Base-by-base conservation (phyloP, 2,113 vertebrate species). In the Chinchilla lanigera region DNA sequence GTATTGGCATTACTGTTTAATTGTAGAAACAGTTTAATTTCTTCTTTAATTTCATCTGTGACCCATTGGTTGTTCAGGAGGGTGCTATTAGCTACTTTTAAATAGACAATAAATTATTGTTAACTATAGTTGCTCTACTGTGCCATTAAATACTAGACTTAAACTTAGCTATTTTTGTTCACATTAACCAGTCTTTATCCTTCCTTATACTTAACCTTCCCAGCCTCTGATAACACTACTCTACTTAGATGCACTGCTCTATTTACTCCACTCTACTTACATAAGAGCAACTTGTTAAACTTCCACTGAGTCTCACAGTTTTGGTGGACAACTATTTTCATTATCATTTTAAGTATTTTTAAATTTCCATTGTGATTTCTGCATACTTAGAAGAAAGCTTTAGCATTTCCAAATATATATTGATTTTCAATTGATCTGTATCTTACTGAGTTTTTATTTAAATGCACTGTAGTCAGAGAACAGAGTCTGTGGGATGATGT, bases 301-400 rank as follows among this genome's bases (percentile, higher is more conserved):
- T 65, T 86, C 44, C 6, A 22, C 26, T 28, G 24, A 75, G 71
- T 44, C 89, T 50, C 63, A 65, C 35, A 61, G 4, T 95, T 96
- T 61, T 44, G 38, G 38, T 54, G 91, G 58, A 24, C n/a, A 63
- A 80, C 33, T 89, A 33, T 92, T 89, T 91, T 89, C 63, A 85
- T 65, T 91, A 84, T 56, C 30, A 28, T 73, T 58, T 60, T 82
- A 85, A 85, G 38, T 84, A 38, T 24, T 67, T 89, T 28, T 26
- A 87, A 87, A 69, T 86, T 89, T 89, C 47, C 22, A 19, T 71
- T 58, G 50, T 60, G 75, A 87, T 93, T 94, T 93, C 86, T 93
- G 26, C 56, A 93, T 97, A 84, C 41, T 81, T 90, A 82, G 71
- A 84, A 96, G 71, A 80, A 94, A 93, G 52, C 22, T 63, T 94